Evolutionary conservation across 2,888 invertebrate genomes (phyloP).

Genomic region (Pachymerium ferrugineum): DNA sequence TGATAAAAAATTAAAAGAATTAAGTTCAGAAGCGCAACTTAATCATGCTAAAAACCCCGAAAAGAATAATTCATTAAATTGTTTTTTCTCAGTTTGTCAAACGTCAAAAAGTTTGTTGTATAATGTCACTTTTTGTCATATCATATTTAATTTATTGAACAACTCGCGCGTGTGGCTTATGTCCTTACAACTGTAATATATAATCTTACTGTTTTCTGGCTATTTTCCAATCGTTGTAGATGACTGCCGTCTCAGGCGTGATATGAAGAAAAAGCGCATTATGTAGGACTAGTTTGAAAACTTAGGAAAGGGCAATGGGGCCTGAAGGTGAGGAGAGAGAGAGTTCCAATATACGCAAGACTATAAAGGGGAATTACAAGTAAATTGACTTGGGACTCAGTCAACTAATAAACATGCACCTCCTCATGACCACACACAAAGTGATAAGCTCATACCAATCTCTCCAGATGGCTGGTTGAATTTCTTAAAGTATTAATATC

Average conservation of each 20-base stretch:
- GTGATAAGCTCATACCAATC: not conserved
- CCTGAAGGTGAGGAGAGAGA: not conserved
- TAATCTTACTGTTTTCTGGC: conserved; percentile 7
- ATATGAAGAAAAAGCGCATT: not conserved
- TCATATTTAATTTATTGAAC: not conserved
- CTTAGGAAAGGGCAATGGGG: not conserved
- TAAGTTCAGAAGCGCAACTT: not conserved
- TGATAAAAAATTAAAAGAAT: conserved; percentile 1
- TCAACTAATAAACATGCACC: not conserved
- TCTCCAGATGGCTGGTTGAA: not conserved
- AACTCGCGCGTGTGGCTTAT: conserved; percentile 9
- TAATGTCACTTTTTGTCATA: no score
- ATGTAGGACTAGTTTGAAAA: not conserved
- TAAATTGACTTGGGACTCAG: not conserved
- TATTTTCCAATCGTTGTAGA: not conserved
- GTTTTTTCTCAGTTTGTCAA: no score
- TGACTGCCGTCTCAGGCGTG: not conserved
- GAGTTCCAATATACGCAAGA: not conserved
- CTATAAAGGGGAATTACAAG: not conserved
- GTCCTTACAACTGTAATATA: not conserved
- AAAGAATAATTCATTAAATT: not conserved
- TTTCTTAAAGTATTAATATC: not conserved
- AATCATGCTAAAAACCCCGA: not conserved
- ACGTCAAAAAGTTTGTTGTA: no score
- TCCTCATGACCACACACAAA: not conserved